Conservation (phyloP, 2,113 vertebrate genomes). For the human (Homo sapiens) region DNA sequence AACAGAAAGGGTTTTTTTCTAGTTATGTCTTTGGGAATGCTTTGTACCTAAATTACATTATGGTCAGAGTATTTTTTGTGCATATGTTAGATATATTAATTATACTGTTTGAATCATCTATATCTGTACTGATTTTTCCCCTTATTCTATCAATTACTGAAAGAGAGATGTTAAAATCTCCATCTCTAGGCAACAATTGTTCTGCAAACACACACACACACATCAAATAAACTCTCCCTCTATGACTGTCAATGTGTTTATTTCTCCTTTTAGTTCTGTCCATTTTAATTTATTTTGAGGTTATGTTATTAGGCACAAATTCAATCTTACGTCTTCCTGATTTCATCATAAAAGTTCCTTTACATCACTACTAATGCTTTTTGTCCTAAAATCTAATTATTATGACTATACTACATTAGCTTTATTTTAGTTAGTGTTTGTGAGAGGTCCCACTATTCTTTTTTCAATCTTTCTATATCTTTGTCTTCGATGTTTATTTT, state of each 20-base stretch:
- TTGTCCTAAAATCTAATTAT: neutral
- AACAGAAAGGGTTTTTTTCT: neutral
- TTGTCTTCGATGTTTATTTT: neutral
- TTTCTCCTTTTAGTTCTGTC: neutral
- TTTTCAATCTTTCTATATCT: neutral
- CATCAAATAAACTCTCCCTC: neutral
- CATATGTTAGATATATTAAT: neutral
- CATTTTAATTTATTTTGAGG: neutral
- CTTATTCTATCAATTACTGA: neutral
- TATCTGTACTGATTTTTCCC: neutral
- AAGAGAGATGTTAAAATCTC: neutral
- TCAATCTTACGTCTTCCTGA: neutral
- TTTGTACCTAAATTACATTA: neutral
- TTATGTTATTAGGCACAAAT: neutral
- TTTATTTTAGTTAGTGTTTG: neutral
- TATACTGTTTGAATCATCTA: neutral
- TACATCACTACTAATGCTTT: neutral
- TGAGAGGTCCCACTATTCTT: neutral
- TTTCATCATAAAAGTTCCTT: neutral
- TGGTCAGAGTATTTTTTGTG: neutral
- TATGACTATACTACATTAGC: neutral
- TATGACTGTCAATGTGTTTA: neutral
- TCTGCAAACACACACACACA: too few species aligned
- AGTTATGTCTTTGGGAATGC: neutral
- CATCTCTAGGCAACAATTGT: too few species aligned